These are phyloP conservation scores for Pheosia tremula DNA, from an alignment of 2,888 invertebrate genomes.

Conservation along the genomic window DNA sequence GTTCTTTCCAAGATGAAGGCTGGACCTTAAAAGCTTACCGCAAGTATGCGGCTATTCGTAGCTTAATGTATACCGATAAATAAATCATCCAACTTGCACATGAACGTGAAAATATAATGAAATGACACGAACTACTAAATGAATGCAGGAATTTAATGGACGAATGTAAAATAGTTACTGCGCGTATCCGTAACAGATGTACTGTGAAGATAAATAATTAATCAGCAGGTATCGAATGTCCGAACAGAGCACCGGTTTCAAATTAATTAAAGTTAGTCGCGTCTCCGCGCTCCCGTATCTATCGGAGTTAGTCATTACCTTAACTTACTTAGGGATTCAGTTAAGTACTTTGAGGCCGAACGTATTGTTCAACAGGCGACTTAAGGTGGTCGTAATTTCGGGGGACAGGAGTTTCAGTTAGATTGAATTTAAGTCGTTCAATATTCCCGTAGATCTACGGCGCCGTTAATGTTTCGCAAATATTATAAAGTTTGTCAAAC, in stretches of 20 bases:
- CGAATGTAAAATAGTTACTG: neutral
- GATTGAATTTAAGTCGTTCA: conserved; percentile 53
- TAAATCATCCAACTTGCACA: neutral
- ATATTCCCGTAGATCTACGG: conserved; percentile 23
- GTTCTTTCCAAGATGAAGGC: too few relatives aligned
- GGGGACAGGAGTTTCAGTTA: conserved; percentile 44
- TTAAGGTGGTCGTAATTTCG: conserved; percentile 55
- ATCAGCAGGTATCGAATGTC: conserved; percentile 27
- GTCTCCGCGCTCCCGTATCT: conserved; percentile 43
- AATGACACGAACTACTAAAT: neutral
- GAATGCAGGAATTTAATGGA: conserved; percentile 2
- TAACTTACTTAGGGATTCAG: conserved; percentile 56
- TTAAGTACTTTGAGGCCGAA: conserved; percentile 55
- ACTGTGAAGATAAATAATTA: conserved; percentile 14
- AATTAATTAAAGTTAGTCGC: conserved; percentile 65
- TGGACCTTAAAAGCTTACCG: too few relatives aligned
- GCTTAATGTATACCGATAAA: too few relatives aligned
- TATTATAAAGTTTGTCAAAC: conserved; percentile 8
- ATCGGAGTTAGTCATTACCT: conserved; percentile 57
- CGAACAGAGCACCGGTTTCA: conserved; percentile 36
- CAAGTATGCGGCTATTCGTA: too few relatives aligned
- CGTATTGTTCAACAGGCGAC: conserved; percentile 60
- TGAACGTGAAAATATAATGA: neutral
- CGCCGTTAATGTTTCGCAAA: conserved; percentile 15
- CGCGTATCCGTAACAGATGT: neutral